Conservation (phyloP, 1,140 invertebrate species). For the Doryteuthis pealeii region DNA sequence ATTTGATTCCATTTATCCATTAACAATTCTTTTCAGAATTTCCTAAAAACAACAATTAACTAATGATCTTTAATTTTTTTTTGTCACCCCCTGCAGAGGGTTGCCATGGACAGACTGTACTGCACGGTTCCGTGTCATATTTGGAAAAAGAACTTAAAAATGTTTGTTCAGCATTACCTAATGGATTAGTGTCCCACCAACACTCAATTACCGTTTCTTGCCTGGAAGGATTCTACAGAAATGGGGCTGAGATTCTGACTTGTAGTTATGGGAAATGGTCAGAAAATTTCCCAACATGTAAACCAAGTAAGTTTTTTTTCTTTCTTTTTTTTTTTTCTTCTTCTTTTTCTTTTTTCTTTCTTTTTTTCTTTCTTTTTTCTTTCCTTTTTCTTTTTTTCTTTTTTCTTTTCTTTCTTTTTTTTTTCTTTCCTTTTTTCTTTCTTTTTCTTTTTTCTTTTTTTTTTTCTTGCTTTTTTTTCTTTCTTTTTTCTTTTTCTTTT, state of each 20-base stretch:
- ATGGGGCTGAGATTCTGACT: not conserved
- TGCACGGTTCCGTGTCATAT: not conserved
- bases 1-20: too few relatives aligned
- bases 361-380: too few relatives aligned
- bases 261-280: not conserved
- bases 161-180: not conserved
- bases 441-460: too few relatives aligned
- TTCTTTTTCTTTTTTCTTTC: too few relatives aligned
- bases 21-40: too few relatives aligned
- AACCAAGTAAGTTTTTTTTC: not conserved
- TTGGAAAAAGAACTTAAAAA: not conserved
- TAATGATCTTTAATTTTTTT: too few relatives aligned
- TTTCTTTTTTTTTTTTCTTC: not conserved
- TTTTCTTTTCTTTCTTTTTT: too few relatives aligned
- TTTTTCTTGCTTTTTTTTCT: too few relatives aligned
- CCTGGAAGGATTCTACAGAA: not conserved
- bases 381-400: too few relatives aligned
- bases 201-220: not conserved
- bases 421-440: too few relatives aligned
- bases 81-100: not conserved
- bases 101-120: slow-evolving; percentile 1
- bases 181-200: not conserved
- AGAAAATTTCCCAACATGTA: not conserved
- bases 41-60: too few relatives aligned
- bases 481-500: too few relatives aligned